Percentiles rank a stretch among this genome's conserved stretches.
Evolutionary conservation across 2,113 vertebrate species (phyloP).

Genomic region (Onychorhynchus coronatus): DNA sequence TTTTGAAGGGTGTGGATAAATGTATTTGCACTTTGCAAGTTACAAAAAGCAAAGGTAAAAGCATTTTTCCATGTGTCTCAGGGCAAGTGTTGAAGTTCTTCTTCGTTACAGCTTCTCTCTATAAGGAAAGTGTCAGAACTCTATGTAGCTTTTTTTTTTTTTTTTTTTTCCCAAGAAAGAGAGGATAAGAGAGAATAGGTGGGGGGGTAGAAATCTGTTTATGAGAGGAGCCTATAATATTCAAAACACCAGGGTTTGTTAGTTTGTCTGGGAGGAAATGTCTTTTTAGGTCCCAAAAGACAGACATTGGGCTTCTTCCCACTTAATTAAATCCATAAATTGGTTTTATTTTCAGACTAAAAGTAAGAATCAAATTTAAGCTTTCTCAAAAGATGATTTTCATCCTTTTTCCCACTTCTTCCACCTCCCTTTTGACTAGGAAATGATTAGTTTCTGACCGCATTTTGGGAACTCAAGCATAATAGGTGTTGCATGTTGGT

Average conservation of each 20-base stretch:
- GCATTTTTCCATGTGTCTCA: background rate
- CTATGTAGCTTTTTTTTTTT: background rate
- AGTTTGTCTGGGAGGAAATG: background rate
- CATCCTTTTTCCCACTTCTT: background rate
- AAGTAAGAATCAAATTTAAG: background rate
- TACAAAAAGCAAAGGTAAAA: background rate
- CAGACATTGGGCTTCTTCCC: background rate
- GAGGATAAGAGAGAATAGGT: background rate
- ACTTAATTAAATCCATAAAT: background rate
- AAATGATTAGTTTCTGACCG: background rate
- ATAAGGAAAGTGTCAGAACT: background rate
- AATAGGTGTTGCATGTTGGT: background rate
- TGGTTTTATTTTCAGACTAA: background rate
- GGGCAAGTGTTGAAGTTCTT: background rate
- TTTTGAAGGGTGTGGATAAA: background rate
- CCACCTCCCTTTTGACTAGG: background rate
- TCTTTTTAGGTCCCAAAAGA: background rate
- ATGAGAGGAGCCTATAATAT: background rate
- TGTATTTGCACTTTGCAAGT: background rate
- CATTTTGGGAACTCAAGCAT: background rate
- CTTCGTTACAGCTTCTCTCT: background rate
- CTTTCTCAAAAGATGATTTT: background rate
- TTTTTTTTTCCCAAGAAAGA: background rate
- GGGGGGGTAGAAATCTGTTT: background rate
- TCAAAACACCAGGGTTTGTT: background rate